Conservation (phyloP, 2,797 vertebrate genomes). For the Brachyrhaphis roseni region DNA sequence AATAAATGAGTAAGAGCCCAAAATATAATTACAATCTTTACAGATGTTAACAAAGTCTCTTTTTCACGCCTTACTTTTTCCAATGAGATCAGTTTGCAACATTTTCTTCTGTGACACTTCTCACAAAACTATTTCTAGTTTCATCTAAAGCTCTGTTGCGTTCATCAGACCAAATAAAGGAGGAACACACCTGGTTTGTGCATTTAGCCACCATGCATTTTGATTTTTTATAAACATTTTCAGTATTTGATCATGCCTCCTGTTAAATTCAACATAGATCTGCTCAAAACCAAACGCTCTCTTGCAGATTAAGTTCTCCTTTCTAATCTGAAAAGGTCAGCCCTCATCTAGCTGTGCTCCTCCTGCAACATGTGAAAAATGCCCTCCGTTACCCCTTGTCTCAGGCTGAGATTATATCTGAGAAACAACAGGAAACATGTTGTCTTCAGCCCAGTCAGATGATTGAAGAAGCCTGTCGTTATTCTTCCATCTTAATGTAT, state of each 20-base stretch:
- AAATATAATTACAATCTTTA: no score
- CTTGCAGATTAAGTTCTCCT: slow-evolving; percentile 15
- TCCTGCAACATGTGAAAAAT: slow-evolving; percentile 28
- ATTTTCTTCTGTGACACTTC: no score
- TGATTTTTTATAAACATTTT: neutral
- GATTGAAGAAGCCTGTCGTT: slow-evolving; percentile 32
- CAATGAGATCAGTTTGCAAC: no score
- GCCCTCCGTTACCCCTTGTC: slow-evolving; percentile 32
- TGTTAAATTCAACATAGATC: neutral
- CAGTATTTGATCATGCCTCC: neutral
- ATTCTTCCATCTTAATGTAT: slow-evolving; percentile 37
- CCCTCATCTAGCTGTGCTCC: neutral
- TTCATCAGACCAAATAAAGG: neutral
- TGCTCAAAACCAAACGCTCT: no score
- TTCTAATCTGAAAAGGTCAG: slow-evolving; percentile 28
- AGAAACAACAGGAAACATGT: slow-evolving; percentile 20
- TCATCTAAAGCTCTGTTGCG: no score
- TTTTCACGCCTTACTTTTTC: no score
- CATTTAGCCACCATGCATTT: neutral
- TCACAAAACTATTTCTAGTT: no score
- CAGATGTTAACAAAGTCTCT: no score
- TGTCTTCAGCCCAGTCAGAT: slow-evolving; percentile 28
- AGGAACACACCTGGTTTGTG: neutral
- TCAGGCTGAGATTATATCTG: slow-evolving; percentile 16
- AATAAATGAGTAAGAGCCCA: no score